A percentile compares a stretch with the other conserved stretches of the same genome.
Conservation (phyloP, 1,140 invertebrate species). For the Drosophila dunni region DNA sequence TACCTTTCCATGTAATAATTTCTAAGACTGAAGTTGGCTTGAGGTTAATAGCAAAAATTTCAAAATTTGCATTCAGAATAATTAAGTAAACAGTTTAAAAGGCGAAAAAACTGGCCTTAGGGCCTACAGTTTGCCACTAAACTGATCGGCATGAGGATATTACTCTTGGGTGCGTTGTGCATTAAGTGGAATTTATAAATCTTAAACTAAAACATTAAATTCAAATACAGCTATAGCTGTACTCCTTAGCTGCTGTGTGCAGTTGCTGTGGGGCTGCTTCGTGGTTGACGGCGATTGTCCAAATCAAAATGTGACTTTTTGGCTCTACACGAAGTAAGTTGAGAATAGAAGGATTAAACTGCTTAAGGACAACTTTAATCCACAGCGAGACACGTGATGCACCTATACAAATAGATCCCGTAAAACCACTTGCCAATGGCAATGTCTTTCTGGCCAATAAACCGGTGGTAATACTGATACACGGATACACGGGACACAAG, state of each 20-base stretch:
- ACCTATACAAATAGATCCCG: conserved; percentile 82
- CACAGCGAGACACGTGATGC: conserved; percentile 77
- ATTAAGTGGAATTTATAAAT: neutral
- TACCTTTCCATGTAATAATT: too few species aligned
- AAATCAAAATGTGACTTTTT: conserved; percentile 86
- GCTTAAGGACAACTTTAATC: neutral
- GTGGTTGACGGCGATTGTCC: conserved; percentile 84
- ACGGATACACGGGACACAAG: conserved; percentile 87
- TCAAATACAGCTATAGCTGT: conserved; percentile 10
- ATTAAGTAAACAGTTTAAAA: conserved; percentile 4
- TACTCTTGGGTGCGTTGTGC: neutral
- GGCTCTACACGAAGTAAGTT: conserved; percentile 86
- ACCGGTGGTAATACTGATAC: conserved; percentile 87
- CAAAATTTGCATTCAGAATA: neutral
- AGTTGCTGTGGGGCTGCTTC: conserved; percentile 27
- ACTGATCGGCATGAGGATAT: neutral
- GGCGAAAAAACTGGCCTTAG: neutral
- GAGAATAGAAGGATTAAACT: neutral
- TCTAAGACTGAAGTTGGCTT: neutral
- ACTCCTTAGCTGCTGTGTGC: conserved; percentile 10
- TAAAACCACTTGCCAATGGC: conserved; percentile 75
- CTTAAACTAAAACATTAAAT: neutral
- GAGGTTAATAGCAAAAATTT: neutral
- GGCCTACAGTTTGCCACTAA: neutral
- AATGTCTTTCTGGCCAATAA: conserved; percentile 83